Base-by-base conservation (phyloP, 2,113 vertebrate species). In the Perccottus glenii region DNA sequence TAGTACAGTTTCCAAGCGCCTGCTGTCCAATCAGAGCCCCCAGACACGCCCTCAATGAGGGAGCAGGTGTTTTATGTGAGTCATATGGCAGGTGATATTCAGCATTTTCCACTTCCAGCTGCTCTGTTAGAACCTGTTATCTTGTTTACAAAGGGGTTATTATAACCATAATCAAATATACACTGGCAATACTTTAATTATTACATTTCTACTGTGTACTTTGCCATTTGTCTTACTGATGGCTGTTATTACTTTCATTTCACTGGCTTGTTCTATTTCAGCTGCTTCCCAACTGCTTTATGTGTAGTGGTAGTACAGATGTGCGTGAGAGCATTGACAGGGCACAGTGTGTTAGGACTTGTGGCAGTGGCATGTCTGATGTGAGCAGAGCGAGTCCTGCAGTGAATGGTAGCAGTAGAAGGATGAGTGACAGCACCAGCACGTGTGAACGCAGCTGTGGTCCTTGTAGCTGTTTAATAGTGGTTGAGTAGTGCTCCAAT, bases 21-120 rank as follows among this genome's bases (percentile, higher is more conserved):
- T 99, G 86, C 95, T 91, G 57, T 99, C 98, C 79, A 99, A 97
- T 91, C 97, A 98, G 92, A 99, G 97, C 68, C 98, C 98, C 98
- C 98, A 0, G 97, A 99, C 76, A 99, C 98, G 0, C 98, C 98
- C 0, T 99, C 98, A 1, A 94, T 99, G 91, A 93, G 98, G 56
- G 98, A 99, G 75, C 98, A 99, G 89, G 97, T 98, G 47, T 99
- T 99, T 87, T 99, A 99, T 73, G 98, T 99, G 90, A 98, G 97
- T 95, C 68, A 42, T 32, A n/a, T 56, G 43, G 14, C 33, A 32
- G 50, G 6, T 56, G 5, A 47, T 11, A 16, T 42, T 42, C 71
- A 47, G 16, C 36, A 11, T 56, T 73, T 57, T 67, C 19, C 11
- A 33, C 36, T 10, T 60, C 60, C 66, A 63, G 9, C 36, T 66